Evolutionary conservation across 1,140 invertebrate genomes (phyloP), one percentile per base, ranked within the genome.

Genomic region (Camponotus pennsylvanicus): DNA sequence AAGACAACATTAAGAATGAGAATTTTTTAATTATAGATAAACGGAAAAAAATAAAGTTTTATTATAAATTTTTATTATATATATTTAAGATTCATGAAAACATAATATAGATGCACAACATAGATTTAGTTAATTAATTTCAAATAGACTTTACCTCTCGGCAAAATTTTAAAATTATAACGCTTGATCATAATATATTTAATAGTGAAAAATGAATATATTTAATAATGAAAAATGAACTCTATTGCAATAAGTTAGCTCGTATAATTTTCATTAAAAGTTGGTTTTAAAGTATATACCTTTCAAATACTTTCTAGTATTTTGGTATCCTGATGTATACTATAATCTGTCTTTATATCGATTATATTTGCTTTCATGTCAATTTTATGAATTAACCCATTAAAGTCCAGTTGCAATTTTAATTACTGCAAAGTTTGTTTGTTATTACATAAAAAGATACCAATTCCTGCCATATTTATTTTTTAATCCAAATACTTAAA

Each of bases 341-440:
- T 83, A 73, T 32, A 37, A 32, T 73, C 27, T 59, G 18, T 59
- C 21, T 73, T 49, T 21, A 21, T 57, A 52, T 57, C 32, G 49
- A 73, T 73, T 73, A 55, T n/a, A 49, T 49, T 13, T 52, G 49
- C 52, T 57, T 21, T 37, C 7, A 71, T 57, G 15, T 78, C 27
- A n/a, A 32, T 21, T 75, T 83, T 3, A 52, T 13, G 71, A 45
- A 75, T 83, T 83, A 75, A 83, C 32, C n/a, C 69, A 73, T 73
- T 75, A 61, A 82, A 63, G 78, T 61, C 32, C 21, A 57, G 0
- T 21, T 55, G 13, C 5, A 42, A 55, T n/a, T 15, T 57, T 69
- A n/a, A 9, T 69, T 79, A n/a, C 13, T 34, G 34, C 15, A 40
- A 15, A 37, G 37, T 32, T 70, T 40, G 11, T 55, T 80, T 27